Evolutionary conservation across 2,113 vertebrate species (phyloP).

Genomic region (Canis aureus): DNA sequence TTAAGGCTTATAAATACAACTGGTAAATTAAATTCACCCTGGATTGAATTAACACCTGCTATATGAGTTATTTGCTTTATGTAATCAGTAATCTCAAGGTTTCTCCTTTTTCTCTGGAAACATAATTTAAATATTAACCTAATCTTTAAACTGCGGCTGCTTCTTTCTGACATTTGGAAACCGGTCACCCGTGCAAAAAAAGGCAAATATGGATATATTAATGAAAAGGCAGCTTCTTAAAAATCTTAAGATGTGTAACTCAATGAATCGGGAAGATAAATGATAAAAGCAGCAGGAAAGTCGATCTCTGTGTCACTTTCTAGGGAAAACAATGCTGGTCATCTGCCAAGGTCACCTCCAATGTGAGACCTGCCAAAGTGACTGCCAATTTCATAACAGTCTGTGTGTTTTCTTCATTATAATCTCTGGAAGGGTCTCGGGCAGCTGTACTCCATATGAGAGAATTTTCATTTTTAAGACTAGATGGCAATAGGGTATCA

Average conservation of each 20-base stretch:
- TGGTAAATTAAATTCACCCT: conserved; percentile 80
- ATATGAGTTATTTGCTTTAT: conserved; percentile 81
- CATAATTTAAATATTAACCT: conserved; percentile 81
- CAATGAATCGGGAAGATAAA: conserved; percentile 60
- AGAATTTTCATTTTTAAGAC: conserved; percentile 42
- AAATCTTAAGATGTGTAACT: conserved; percentile 78
- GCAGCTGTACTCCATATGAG: neutral
- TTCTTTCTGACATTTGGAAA: conserved; percentile 81
- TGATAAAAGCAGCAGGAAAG: neutral
- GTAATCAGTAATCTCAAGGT: conserved; percentile 77
- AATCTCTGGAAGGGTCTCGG: conserved; percentile 39
- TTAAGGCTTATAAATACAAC: conserved; percentile 81
- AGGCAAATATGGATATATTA: conserved; percentile 79
- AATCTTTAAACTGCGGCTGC: conserved; percentile 76
- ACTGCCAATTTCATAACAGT: neutral
- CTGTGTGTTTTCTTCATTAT: conserved; percentile 41
- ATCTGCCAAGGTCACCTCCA: conserved; percentile 5
- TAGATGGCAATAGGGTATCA: neutral
- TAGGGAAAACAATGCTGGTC: conserved; percentile 46
- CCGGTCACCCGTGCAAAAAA: conserved; percentile 59
- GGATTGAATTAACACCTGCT: conserved; percentile 84
- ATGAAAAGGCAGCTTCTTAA: conserved; percentile 72
- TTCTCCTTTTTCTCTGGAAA: conserved; percentile 81
- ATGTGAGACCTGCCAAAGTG: neutral
- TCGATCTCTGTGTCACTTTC: conserved; percentile 9